phyloP scores from a whole-genome alignment of 2,113 vertebrate species.

The Prolemur simus region DNA sequence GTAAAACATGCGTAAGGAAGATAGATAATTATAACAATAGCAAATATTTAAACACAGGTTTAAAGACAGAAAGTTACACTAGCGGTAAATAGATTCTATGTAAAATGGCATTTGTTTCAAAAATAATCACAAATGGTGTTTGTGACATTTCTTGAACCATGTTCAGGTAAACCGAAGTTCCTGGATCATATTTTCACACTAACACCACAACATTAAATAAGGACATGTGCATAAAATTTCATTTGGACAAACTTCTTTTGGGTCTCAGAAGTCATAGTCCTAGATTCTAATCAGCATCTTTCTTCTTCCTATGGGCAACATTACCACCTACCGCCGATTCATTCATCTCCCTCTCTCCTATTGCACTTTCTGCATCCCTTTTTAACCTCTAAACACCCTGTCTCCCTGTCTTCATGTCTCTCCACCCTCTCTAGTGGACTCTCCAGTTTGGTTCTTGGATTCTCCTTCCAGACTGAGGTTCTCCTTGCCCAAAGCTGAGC shows the following conservation, averaged over 20 bases:
- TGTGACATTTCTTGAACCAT: neutral
- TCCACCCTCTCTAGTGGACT: rapidly evolving
- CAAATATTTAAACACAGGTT: neutral
- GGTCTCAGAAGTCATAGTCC: neutral
- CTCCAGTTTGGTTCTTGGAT: neutral
- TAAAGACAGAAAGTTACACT: neutral
- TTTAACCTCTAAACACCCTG: neutral
- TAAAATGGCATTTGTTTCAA: neutral
- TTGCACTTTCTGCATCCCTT: neutral
- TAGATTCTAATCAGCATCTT: neutral
- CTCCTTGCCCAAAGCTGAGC: neutral
- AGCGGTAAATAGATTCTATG: neutral
- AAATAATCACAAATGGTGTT: neutral
- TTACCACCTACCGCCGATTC: neutral
- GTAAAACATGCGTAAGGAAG: neutral
- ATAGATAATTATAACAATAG: neutral
- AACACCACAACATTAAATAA: neutral
- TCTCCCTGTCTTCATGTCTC: neutral
- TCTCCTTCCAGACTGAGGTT: neutral
- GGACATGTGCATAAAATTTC: neutral
- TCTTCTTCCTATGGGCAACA: neutral
- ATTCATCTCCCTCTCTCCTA: neutral
- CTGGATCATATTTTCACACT: neutral
- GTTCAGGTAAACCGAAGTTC: neutral
- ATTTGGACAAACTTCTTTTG: neutral